phyloP scores from a whole-genome alignment of 2,797 vertebrate species.

The Cyclura pinguis region DNA sequence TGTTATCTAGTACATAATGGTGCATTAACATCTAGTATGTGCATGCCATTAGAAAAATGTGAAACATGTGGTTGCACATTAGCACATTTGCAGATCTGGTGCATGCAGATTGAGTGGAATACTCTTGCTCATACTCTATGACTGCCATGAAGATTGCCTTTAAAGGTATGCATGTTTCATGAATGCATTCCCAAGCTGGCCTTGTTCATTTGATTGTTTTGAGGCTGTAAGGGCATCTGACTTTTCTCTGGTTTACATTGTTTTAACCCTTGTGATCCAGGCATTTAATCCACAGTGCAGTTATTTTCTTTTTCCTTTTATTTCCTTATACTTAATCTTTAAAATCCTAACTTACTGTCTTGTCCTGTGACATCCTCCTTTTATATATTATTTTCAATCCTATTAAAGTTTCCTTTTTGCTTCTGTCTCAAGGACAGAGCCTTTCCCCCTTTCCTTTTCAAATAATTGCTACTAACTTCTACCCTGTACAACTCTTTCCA shows the following conservation, averaged over 20 bases:
- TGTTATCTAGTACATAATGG: background rate
- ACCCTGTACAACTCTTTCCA: constrained; percentile 36
- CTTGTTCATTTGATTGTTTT: background rate
- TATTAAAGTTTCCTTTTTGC: constrained; percentile 7
- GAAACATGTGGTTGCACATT: background rate
- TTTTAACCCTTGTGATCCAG: background rate
- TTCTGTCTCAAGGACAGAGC: constrained; percentile 2
- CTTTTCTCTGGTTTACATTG: background rate
- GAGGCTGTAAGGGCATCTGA: background rate
- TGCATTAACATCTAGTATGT: background rate
- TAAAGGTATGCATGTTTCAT: background rate
- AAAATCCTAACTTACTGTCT: background rate
- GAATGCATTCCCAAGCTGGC: background rate
- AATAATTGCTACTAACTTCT: constrained; percentile 35
- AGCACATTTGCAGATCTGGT: background rate
- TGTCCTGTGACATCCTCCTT: background rate
- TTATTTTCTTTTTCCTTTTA: background rate
- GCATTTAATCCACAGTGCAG: background rate
- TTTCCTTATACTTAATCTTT: background rate
- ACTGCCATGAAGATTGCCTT: background rate
- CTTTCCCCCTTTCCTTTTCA: constrained; percentile 17
- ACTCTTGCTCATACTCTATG: background rate
- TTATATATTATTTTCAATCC: constrained; percentile 2
- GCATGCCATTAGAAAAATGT: background rate
- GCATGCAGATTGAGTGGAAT: background rate